Evolutionary conservation across 2,113 vertebrate species (phyloP), one percentile per base, ranked within the genome.

Genomic region (Antechinus stuartii): DNA sequence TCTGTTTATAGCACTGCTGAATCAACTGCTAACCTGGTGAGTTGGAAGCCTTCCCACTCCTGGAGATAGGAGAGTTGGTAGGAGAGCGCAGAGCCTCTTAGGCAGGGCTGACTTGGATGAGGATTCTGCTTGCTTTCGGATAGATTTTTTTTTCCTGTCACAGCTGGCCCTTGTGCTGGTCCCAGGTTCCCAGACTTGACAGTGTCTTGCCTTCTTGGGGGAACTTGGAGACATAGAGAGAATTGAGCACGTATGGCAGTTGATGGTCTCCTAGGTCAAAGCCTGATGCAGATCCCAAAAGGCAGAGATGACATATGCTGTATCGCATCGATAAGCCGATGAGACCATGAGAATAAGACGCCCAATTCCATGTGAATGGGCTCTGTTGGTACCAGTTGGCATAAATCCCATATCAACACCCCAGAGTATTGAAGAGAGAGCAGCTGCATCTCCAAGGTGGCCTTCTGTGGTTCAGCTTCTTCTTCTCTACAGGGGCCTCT

Each of bases 1-100:
- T 61, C 98, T 42, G 98, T 99, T 57, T 99, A 99, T 97, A 96
- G 97, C 27, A 97, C 99, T 94, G 96, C 98, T 90, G 99, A 99
- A 94, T 98, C 99, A 92, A 55, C 99, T 94, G 94, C 98, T 95
- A 99, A 98, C 96, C 98, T 99, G 99, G 99, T 99, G 99, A 97
- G 98, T 95, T 91, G n/a, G 3, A 35, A 68, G 35, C 30, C 12
- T 3, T 61, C 27, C 26, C 27, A 12, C 22, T 12, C 52, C 35
- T 8, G 4, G 50, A 16, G 61, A 93, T 89, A 14, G 46, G 46
- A 49, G 47, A 24, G n/a, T 68, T n/a, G 92, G 92, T 90, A 42
- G 46, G 12, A 52, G 46, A 90, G 9, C 9, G 1, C 42, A 11
- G 2, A 26, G 46, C 25, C 47, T 49, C 49, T 49, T 25, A 19